Evolutionary conservation across 2,113 vertebrate genomes (phyloP).

Genomic region (Actenoides lindsayi): DNA sequence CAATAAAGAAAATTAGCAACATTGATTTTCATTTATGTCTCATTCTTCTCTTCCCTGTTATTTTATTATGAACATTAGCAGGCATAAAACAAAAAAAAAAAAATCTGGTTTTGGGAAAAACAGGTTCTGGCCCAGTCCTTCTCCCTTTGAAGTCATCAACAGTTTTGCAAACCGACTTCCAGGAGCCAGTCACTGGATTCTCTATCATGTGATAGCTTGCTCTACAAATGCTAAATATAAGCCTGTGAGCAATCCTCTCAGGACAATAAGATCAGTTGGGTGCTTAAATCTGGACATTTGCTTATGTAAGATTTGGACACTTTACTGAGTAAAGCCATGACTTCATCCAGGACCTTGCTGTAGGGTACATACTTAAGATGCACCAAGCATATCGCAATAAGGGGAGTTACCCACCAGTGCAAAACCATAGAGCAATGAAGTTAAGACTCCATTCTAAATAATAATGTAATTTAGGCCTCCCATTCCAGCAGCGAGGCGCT

Average conservation of each 20-base stretch:
- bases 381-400: neutral
- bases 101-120: neutral
- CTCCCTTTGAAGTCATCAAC: slow-evolving; percentile 28
- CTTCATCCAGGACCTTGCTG: neutral
- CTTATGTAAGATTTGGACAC: neutral
- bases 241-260: neutral
- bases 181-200: neutral
- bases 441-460: slow-evolving; percentile 48
- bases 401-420: neutral
- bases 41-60: neutral
- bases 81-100: neutral
- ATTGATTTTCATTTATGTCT: neutral
- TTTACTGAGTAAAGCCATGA: neutral
- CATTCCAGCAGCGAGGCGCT: slow-evolving; percentile 13
- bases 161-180: slow-evolving; percentile 16
- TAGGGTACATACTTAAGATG: neutral
- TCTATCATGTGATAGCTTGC: neutral
- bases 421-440: slow-evolving; percentile 18
- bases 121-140: neutral
- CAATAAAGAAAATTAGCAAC: slow-evolving; percentile 10
- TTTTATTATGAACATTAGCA: slow-evolving; percentile 30
- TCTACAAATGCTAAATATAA: neutral
- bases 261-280: neutral
- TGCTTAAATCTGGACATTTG: neutral
- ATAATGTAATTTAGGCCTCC: slow-evolving; percentile 45